Conservation (phyloP, 1,140 invertebrate species). For the Lineus longissimus region DNA sequence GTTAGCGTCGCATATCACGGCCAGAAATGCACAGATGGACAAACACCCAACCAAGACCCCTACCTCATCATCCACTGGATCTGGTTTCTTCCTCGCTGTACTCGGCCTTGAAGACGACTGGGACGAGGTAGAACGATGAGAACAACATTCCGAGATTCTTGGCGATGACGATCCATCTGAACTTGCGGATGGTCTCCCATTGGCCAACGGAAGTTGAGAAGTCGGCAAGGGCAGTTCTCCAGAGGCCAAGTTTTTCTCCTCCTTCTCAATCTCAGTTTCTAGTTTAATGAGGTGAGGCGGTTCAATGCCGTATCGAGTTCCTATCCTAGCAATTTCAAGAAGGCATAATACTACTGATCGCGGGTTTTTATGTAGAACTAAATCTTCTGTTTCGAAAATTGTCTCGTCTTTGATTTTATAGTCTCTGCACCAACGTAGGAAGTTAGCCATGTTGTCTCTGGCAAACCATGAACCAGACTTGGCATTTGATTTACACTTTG, state of each 20-base stretch:
- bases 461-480: constrained; percentile 84
- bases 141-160: background rate
- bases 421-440: constrained; percentile 79
- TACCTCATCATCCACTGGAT: constrained; percentile 24
- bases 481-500: constrained; percentile 31
- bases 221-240: background rate
- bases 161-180: constrained; percentile 13
- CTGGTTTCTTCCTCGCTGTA: constrained; percentile 7
- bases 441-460: constrained; percentile 92
- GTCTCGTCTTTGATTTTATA: constrained; percentile 85
- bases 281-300: constrained; percentile 90
- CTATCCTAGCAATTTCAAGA: constrained; percentile 83
- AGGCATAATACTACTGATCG: constrained; percentile 90
- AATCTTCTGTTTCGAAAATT: constrained; percentile 91
- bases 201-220: background rate
- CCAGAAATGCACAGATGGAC: no score
- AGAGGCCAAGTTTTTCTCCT: constrained; percentile 18
- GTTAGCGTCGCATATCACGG: no score
- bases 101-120: constrained; percentile 6
- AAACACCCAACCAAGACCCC: no score
- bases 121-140: background rate
- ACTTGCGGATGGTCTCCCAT: constrained; percentile 6
- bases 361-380: constrained; percentile 76
- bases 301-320: constrained; percentile 82
- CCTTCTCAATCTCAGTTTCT: constrained; percentile 85